Conservation (phyloP, 2,888 invertebrate species). For the Pelosia muscerda region DNA sequence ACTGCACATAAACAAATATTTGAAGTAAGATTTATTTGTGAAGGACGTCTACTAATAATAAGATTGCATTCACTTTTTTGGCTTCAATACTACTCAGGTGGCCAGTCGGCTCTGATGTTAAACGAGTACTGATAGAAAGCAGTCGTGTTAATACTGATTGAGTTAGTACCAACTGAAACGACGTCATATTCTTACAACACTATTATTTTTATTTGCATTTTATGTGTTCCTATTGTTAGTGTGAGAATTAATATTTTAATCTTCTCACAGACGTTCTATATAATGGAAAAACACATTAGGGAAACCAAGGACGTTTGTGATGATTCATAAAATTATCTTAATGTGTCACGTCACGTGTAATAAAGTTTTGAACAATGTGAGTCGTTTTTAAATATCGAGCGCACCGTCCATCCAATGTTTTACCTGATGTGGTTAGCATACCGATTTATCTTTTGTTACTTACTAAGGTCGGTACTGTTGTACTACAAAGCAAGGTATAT, state of each 20-base stretch:
- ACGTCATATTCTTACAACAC: slow-evolving; percentile 18
- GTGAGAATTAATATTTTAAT: not conserved
- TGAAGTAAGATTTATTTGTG: not conserved
- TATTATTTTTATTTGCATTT: slow-evolving; percentile 16
- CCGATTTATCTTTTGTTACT: too few species aligned
- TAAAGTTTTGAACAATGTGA: too few species aligned
- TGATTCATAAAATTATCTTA: not conserved
- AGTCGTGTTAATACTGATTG: slow-evolving; percentile 35
- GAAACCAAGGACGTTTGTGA: not conserved
- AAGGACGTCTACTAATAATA: slow-evolving; percentile 18
- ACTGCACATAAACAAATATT: slow-evolving; percentile 1
- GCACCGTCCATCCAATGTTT: not conserved
- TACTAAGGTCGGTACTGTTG: too few species aligned
- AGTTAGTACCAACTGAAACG: slow-evolving; percentile 20
- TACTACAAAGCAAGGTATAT: too few species aligned
- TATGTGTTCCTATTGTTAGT: slow-evolving; percentile 15
- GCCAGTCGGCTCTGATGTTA: slow-evolving; percentile 28
- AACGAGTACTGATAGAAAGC: slow-evolving; percentile 39
- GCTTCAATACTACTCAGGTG: slow-evolving; percentile 29
- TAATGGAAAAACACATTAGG: not conserved
- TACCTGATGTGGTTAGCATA: too few species aligned
- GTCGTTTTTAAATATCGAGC: not conserved
- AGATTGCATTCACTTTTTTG: slow-evolving; percentile 34
- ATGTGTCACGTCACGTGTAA: not conserved
- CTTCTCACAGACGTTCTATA: not conserved